Conservation (phyloP, 2,113 vertebrate genomes). For the Mungos mungo region DNA sequence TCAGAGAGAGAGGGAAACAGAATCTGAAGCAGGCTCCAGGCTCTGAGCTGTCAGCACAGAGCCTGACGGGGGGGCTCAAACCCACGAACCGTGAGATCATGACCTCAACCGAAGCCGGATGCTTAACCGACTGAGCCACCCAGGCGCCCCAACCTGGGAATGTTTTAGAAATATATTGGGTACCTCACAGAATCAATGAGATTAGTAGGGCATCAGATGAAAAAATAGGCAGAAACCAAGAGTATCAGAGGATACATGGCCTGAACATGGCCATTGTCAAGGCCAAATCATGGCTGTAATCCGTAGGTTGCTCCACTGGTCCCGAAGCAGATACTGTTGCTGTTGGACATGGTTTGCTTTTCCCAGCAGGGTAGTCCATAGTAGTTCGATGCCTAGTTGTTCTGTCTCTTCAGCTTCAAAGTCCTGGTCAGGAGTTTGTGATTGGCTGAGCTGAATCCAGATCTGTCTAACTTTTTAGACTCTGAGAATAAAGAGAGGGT, state of each 20-base stretch:
- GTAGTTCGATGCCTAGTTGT: background rate
- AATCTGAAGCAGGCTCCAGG: too few relatives aligned
- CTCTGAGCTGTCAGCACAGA: too few relatives aligned
- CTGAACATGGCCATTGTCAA: background rate
- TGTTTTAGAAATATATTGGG: background rate
- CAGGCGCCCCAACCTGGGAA: background rate
- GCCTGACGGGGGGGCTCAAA: too few relatives aligned
- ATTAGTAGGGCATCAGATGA: too few relatives aligned
- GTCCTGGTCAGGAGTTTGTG: background rate
- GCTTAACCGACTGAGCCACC: too few relatives aligned
- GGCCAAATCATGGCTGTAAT: background rate
- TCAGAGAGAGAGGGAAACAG: too few relatives aligned
- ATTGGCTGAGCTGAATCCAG: background rate
- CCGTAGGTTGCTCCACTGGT: background rate
- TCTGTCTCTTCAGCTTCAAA: background rate
- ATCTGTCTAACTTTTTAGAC: too few relatives aligned
- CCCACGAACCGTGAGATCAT: too few relatives aligned
- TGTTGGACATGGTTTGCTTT: too few relatives aligned
- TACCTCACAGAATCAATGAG: background rate
- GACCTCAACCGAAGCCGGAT: too few relatives aligned
- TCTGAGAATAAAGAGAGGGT: background rate
- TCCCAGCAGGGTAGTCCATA: background rate
- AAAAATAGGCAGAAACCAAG: background rate
- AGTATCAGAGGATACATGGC: background rate
- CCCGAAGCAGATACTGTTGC: background rate